Conservation (phyloP, 92 coral and sea anemone species). For the Diadumene lineata region DNA sequence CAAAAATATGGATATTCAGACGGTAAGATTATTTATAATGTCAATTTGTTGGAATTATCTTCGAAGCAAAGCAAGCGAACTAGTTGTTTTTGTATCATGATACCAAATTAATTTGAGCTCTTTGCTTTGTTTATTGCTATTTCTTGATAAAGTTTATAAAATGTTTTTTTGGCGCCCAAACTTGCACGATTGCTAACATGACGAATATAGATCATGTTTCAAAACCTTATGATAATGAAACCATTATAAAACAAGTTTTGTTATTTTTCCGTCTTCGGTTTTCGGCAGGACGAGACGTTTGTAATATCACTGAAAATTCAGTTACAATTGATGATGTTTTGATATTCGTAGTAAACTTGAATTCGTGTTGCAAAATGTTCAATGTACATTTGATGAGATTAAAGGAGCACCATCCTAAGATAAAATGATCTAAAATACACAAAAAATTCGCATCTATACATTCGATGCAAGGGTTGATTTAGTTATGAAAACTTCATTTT, state of each 20-base stretch:
- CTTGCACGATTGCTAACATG: neutral
- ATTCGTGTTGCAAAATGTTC: too few species aligned
- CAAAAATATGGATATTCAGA: slow-evolving; percentile 27
- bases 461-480: too few species aligned
- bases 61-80: neutral
- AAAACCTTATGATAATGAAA: neutral
- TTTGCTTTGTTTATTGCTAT: neutral
- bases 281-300: too few species aligned
- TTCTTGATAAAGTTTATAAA: too few species aligned
- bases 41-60: neutral
- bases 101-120: neutral
- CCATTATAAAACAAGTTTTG: neutral
- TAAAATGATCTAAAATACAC: too few species aligned
- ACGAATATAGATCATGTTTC: neutral
- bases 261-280: too few species aligned
- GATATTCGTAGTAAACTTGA: too few species aligned
- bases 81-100: neutral
- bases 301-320: too few species aligned
- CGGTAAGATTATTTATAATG: slow-evolving; percentile 15
- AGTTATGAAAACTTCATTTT: too few species aligned
- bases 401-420: neutral
- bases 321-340: neutral
- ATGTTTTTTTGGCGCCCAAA: slow-evolving; percentile 25
- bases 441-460: too few species aligned
- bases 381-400: neutral